A percentile compares a stretch with the other conserved stretches of the same genome.
Conservation (phyloP, 2,113 vertebrate species). For the Egretta garzetta region DNA sequence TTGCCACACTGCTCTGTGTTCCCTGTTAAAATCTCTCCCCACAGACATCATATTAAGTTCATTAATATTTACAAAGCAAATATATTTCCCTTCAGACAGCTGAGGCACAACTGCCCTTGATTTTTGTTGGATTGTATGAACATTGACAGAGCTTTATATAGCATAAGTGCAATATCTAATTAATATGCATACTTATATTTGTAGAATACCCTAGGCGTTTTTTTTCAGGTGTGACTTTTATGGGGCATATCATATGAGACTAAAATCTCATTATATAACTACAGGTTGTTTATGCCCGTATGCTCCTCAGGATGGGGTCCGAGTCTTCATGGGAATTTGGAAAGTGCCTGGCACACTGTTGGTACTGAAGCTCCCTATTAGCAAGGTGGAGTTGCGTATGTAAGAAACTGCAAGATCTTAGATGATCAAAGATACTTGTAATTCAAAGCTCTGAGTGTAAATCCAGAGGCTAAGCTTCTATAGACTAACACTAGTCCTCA, state of each 20-base stretch:
- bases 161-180: not conserved
- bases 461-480: not conserved
- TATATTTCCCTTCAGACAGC: not conserved
- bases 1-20: not conserved
- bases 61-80: conserved; percentile 19
- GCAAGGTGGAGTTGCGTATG: not conserved
- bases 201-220: not conserved
- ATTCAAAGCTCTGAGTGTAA: not conserved
- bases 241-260: not conserved
- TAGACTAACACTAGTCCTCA: not conserved
- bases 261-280: not conserved
- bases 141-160: not conserved
- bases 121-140: not conserved
- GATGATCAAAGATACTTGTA: not conserved
- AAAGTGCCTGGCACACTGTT: not conserved
- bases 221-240: not conserved
- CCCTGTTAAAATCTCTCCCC: not conserved
- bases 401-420: not conserved
- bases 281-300: not conserved
- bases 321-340: not conserved
- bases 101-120: not conserved
- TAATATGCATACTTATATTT: not conserved
- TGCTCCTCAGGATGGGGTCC: not conserved
- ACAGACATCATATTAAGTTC: not conserved
- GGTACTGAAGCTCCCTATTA: not conserved